A percentile compares a stretch with the other conserved stretches of the same genome.
Conservation (phyloP, 2,888 invertebrate species). For the Spodoptera exigua region DNA sequence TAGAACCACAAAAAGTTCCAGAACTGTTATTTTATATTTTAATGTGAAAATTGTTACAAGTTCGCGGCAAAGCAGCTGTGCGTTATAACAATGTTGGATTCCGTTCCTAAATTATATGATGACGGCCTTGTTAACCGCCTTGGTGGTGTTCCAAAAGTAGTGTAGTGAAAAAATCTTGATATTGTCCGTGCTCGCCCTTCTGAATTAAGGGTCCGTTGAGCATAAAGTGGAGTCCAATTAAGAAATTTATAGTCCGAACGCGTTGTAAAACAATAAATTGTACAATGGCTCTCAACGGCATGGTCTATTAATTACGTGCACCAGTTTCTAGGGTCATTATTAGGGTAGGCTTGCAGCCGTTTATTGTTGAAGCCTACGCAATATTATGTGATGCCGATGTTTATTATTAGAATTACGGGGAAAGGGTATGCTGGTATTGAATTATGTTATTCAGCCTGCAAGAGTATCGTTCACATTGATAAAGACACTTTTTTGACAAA, state of each 20-base stretch:
- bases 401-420: conserved; percentile 32
- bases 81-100: conserved; percentile 72
- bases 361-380: conserved; percentile 54
- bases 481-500: too few species aligned
- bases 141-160: conserved; percentile 42
- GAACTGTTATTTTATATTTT: conserved; percentile 81
- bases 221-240: conserved; percentile 86
- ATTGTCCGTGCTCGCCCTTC: conserved; percentile 82
- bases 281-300: conserved; percentile 80
- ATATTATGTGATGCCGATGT: conserved; percentile 27
- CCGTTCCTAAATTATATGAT: conserved; percentile 81
- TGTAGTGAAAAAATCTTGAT: conserved; percentile 71
- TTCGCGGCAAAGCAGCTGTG: conserved; percentile 70
- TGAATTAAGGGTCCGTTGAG: conserved; percentile 83
- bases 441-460: conserved; percentile 2
- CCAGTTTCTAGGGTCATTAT: conserved; percentile 71
- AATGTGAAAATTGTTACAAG: conserved; percentile 83
- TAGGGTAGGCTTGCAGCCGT: conserved; percentile 50
- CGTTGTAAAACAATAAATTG: conserved; percentile 88
- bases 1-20: conserved; percentile 67
- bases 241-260: conserved; percentile 85
- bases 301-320: conserved; percentile 82
- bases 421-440: conserved; percentile 3
- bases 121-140: conserved; percentile 72
- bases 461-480: neutral